These are phyloP conservation scores for Carollia perspicillata DNA, from an alignment of 2,113 vertebrate species.

Conservation along the genomic window DNA sequence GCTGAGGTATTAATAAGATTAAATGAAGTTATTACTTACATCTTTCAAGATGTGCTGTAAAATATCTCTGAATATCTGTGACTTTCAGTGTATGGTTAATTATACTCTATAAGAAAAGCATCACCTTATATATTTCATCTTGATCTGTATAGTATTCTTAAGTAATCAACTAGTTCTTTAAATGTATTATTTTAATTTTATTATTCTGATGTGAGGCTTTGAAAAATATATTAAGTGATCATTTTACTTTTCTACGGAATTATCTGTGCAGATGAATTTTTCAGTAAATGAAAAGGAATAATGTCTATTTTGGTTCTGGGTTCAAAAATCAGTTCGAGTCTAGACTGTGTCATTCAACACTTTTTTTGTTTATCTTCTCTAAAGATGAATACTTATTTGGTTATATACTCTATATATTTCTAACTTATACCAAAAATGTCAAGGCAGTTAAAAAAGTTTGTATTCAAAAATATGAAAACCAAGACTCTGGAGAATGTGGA, in stretches of 20 bases:
- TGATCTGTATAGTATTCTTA: too few species aligned
- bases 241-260: not conserved
- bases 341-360: not conserved
- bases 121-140: too few species aligned
- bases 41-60: too few species aligned
- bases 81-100: too few species aligned
- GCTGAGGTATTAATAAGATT: too few species aligned
- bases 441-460: not conserved
- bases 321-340: not conserved
- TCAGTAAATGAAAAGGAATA: not conserved
- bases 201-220: too few species aligned
- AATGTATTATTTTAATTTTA: too few species aligned
- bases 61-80: too few species aligned
- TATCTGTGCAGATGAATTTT: not conserved
- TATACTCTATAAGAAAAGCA: too few species aligned
- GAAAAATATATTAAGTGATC: not conserved
- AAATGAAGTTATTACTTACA: too few species aligned
- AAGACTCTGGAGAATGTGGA: not conserved
- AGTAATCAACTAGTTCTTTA: too few species aligned
- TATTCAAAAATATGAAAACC: not conserved
- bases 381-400: not conserved
- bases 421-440: not conserved
- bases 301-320: not conserved
- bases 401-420: not conserved
- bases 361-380: not conserved